These are phyloP conservation scores for Nycticorax nycticorax DNA, from an alignment of 2,113 vertebrate species.

Conservation along the genomic window DNA sequence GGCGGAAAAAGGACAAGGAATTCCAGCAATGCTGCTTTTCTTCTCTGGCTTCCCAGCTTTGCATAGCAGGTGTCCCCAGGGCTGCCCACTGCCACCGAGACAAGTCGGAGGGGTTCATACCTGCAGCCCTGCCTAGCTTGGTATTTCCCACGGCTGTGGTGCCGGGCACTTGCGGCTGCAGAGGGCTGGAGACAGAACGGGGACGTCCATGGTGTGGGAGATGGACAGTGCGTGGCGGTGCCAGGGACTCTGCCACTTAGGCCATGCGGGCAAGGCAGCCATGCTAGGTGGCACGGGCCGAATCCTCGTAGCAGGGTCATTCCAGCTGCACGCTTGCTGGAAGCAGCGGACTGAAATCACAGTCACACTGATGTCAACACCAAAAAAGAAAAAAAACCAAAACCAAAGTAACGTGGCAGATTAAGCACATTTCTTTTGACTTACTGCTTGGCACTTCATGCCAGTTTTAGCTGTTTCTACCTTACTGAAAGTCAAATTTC, in stretches of 20 bases:
- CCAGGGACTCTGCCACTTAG: background rate
- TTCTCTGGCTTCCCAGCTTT: background rate
- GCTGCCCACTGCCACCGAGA: background rate
- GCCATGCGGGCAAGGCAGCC: background rate
- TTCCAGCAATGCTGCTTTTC: constrained; percentile 39
- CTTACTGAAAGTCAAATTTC: background rate
- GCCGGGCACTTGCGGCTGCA: background rate
- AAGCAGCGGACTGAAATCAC: background rate
- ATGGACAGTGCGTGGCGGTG: fast-evolving
- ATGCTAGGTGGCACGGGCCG: background rate
- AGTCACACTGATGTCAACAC: background rate
- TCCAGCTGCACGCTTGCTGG: background rate
- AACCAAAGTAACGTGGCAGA: background rate
- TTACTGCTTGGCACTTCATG: background rate
- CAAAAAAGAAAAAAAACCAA: background rate
- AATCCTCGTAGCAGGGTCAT: background rate
- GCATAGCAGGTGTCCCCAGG: background rate
- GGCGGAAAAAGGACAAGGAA: constrained; percentile 2
- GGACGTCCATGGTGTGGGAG: background rate
- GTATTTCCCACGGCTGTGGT: fast-evolving
- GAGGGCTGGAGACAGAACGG: background rate
- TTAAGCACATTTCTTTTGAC: background rate
- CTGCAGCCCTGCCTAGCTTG: background rate
- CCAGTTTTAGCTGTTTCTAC: background rate
- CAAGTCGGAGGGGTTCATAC: background rate